Conservation (phyloP, 2,888 invertebrate species). For the Altica lythri region DNA sequence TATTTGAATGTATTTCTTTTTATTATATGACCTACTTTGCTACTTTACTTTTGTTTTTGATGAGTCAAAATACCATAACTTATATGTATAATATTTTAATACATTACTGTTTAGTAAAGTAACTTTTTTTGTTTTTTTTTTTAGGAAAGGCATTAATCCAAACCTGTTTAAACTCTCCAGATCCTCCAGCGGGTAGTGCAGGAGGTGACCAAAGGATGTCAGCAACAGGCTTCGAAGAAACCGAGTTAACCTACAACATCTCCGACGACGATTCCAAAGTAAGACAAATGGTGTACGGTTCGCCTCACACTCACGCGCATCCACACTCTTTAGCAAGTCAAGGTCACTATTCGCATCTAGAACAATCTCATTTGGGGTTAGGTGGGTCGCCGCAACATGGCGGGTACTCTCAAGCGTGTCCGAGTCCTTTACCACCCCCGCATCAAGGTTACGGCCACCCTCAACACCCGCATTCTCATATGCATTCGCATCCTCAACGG, state of each 20-base stretch:
- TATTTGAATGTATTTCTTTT: too few species aligned
- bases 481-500: constrained; percentile 81
- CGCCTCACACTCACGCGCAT: constrained; percentile 69
- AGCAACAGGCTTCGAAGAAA: constrained; percentile 97
- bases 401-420: constrained; percentile 69
- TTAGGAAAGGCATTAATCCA: constrained; percentile 96
- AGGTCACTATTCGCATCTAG: constrained; percentile 55
- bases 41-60: too few species aligned
- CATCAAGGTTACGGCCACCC: constrained; percentile 65
- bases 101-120: constrained; percentile 21
- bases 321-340: constrained; percentile 61
- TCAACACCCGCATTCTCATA: constrained; percentile 72
- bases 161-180: constrained; percentile 97
- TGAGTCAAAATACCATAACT: too few species aligned
- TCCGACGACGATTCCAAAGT: constrained; percentile 96
- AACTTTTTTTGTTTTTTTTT: constrained; percentile 26
- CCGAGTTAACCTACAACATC: constrained; percentile 95
- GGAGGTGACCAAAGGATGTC: constrained; percentile 93
- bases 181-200: constrained; percentile 73
- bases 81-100: too few species aligned
- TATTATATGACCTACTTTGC: too few species aligned
- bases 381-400: constrained; percentile 59
- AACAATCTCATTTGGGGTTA: constrained; percentile 55
- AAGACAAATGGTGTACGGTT: constrained; percentile 90
- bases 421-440: constrained; percentile 73